A percentile compares a stretch with the other conserved stretches of the same genome.
Evolutionary conservation across 2,888 invertebrate genomes (phyloP).

Genomic region (Eretmocerus hayati): DNA sequence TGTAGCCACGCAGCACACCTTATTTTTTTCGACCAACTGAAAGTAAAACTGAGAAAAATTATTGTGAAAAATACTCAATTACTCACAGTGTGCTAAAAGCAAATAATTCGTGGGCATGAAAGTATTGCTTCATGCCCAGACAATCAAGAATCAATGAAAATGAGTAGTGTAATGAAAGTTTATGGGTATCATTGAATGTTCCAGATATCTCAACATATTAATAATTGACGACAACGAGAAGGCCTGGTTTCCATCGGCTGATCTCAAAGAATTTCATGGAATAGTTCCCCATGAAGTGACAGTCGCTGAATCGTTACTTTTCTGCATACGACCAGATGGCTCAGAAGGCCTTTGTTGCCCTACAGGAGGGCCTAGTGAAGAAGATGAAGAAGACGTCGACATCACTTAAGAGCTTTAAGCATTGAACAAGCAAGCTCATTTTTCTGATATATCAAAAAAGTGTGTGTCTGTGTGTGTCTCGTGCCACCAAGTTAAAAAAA

Average conservation of each 20-base stretch:
- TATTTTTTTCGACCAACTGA: too few relatives aligned
- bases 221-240: conserved; percentile 84
- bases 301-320: conserved; percentile 67
- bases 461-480: too few relatives aligned
- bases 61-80: too few relatives aligned
- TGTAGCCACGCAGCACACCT: too few relatives aligned
- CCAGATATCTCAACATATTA: conserved; percentile 68
- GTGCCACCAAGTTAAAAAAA: too few relatives aligned
- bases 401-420: conserved; percentile 29
- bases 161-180: too few relatives aligned
- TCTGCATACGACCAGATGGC: conserved; percentile 79
- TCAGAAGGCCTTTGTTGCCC: conserved; percentile 77
- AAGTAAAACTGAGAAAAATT: too few relatives aligned
- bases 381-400: conserved; percentile 46
- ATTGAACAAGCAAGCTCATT: too few relatives aligned
- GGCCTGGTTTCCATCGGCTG: conserved; percentile 87
- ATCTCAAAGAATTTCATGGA: conserved; percentile 81
- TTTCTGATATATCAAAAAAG: too few relatives aligned
- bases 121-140: too few relatives aligned
- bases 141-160: conserved; percentile 1
- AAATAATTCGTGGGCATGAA: too few relatives aligned
- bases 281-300: conserved; percentile 79
- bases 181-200: not conserved
- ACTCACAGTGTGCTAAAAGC: too few relatives aligned
- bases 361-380: conserved; percentile 55